Evolutionary conservation across 1,140 invertebrate species (phyloP).

Genomic region (Bilobella aurantiaca): DNA sequence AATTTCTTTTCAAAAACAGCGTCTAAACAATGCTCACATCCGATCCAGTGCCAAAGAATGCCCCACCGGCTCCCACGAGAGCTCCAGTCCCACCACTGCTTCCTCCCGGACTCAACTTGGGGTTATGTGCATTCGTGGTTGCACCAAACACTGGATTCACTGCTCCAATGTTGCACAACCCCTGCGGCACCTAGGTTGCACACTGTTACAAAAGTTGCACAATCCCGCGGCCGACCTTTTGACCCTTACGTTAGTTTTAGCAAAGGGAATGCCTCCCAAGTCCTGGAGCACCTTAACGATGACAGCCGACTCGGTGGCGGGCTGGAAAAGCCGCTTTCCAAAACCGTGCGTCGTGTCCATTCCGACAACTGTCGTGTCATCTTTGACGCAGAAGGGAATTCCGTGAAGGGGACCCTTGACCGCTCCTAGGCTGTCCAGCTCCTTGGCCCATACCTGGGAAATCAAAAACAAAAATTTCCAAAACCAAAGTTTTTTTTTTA

Average conservation of each 20-base stretch:
- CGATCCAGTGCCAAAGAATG: constrained; percentile 37
- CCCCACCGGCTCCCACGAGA: constrained; percentile 23
- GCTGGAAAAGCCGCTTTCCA: constrained; percentile 38
- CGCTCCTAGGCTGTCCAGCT: constrained; percentile 18
- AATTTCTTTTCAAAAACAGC: not conserved
- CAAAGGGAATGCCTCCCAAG: constrained; percentile 43
- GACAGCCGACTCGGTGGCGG: constrained; percentile 37
- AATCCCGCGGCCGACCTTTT: not conserved
- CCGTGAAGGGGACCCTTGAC: constrained; percentile 38
- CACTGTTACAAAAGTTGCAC: not conserved
- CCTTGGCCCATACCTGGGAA: constrained; percentile 8
- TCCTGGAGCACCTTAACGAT: constrained; percentile 37
- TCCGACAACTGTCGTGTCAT: constrained; percentile 38
- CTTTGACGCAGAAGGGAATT: constrained; percentile 40
- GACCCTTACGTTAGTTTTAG: constrained; percentile 36
- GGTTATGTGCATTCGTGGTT: constrained; percentile 25
- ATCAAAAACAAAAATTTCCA: no score
- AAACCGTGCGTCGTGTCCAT: constrained; percentile 43
- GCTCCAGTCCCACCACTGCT: constrained; percentile 28
- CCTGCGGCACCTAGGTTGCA: constrained; percentile 11
- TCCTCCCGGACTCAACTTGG: constrained; percentile 25
- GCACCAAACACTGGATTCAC: constrained; percentile 33
- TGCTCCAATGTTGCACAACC: not conserved
- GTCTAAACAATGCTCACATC: constrained; percentile 44
- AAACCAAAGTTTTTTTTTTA: no score